These are phyloP conservation scores for Lycodopsis pacificus DNA, from an alignment of 2,797 vertebrate genomes.

Conservation along the genomic window DNA sequence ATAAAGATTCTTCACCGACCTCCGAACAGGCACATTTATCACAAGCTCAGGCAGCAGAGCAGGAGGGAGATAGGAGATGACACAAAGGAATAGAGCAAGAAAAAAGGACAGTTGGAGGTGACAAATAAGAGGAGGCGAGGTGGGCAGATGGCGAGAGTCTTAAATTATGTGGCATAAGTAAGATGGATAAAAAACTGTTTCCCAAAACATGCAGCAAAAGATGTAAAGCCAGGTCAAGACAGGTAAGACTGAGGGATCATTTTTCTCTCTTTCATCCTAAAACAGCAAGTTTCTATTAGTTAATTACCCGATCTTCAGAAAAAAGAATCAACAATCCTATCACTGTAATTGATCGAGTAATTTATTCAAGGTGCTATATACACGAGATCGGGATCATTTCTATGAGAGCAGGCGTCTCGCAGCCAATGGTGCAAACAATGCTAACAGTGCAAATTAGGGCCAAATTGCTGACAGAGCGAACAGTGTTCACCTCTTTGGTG, in stretches of 20 bases:
- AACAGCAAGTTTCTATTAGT: not conserved
- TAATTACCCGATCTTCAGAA: not conserved
- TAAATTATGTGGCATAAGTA: not conserved
- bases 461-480: not conserved
- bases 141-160: conserved; percentile 1
- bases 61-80: conserved; percentile 27
- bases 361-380: not conserved
- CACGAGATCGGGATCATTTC: not conserved
- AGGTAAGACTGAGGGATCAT: not conserved
- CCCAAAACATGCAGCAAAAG: not conserved
- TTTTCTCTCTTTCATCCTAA: not conserved
- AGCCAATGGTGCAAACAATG: not conserved
- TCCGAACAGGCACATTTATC: conserved; percentile 66
- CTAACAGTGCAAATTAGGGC: not conserved
- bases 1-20: conserved; percentile 55
- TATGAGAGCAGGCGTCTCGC: not conserved
- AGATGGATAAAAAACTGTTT: not conserved
- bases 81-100: conserved; percentile 18
- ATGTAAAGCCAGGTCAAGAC: not conserved
- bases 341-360: not conserved
- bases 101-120: conserved; percentile 33
- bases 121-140: conserved; percentile 3
- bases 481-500: not conserved
- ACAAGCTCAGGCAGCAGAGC: conserved; percentile 37
- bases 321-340: not conserved